phyloP scores from a whole-genome alignment of 2,113 vertebrate species.

The Athene noctua region DNA sequence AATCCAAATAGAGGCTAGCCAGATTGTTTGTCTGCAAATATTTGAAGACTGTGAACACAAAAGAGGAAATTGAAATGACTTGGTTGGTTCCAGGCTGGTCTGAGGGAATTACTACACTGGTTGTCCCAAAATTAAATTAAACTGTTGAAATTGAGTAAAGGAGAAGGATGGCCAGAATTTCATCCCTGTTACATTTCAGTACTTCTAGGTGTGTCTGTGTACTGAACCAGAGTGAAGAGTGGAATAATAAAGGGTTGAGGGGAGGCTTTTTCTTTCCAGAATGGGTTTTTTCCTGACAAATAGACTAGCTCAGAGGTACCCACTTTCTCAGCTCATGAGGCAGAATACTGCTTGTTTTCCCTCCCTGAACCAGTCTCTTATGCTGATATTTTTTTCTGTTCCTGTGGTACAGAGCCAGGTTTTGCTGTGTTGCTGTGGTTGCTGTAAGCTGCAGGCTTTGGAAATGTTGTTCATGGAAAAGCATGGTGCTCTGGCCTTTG shows the following conservation, averaged over 20 bases:
- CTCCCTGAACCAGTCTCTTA: neutral
- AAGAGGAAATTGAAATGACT: neutral
- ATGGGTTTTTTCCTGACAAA: neutral
- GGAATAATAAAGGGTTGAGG: neutral
- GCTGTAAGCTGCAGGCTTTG: neutral
- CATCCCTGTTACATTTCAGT: neutral
- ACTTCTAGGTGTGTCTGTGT: neutral
- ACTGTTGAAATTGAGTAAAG: neutral
- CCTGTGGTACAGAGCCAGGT: neutral
- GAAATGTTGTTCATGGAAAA: neutral
- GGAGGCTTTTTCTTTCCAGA: neutral
- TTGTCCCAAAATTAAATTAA: neutral
- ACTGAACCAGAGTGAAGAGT: neutral
- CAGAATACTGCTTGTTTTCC: neutral
- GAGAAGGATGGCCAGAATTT: neutral
- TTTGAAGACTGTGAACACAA: neutral
- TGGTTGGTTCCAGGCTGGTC: neutral
- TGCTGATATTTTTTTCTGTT: neutral
- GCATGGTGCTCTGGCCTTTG: neutral
- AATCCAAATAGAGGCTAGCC: neutral
- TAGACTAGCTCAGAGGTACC: neutral
- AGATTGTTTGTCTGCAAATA: neutral
- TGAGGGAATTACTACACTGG: neutral
- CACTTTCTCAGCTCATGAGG: neutral
- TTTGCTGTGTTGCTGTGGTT: neutral